Conservation (phyloP, 2,888 invertebrate species). For the Hyalella azteca region DNA sequence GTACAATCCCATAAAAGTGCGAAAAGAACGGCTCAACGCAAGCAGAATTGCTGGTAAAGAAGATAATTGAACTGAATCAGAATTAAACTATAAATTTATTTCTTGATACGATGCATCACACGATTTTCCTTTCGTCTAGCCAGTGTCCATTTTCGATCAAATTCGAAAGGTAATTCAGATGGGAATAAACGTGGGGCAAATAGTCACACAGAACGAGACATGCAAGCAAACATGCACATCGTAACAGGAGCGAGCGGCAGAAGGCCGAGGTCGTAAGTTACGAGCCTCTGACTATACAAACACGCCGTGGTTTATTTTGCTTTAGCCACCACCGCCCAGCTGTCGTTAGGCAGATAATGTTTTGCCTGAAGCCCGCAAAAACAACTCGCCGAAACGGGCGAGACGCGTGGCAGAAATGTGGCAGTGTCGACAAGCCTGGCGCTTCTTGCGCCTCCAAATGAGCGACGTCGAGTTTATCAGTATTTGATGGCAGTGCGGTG, state of each 20-base stretch:
- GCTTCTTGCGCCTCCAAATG: background rate
- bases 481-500: no score
- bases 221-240: background rate
- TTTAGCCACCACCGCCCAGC: background rate
- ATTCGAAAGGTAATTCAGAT: no score
- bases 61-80: no score
- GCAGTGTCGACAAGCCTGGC: background rate
- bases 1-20: no score
- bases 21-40: no score
- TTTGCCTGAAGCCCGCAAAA: background rate
- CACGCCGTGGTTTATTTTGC: conserved; percentile 7
- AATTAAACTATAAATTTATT: no score
- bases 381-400: background rate
- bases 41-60: no score
- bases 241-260: background rate
- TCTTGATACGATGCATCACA: no score
- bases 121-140: no score
- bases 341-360: conserved; percentile 32
- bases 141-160: no score
- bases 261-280: background rate
- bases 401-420: background rate
- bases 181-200: no score
- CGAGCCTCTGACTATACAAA: conserved; percentile 6
- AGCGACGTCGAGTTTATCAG: background rate
- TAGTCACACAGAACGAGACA: no score